A percentile compares a stretch with the other conserved stretches of the same genome.
Conservation (phyloP, 2,797 vertebrate species). For the Pelochelys cantorii region DNA sequence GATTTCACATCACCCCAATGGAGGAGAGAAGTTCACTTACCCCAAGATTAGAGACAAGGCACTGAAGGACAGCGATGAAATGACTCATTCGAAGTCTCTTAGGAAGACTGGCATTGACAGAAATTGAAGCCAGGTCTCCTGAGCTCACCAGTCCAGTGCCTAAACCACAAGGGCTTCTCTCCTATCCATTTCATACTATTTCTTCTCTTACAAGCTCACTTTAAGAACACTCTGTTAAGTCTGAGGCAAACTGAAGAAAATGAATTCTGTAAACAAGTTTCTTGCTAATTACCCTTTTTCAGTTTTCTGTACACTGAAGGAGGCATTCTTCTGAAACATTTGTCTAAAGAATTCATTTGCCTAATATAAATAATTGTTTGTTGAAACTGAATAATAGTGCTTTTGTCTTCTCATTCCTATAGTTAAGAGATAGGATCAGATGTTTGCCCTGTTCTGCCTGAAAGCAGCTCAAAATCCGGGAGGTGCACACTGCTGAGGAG, state of each 20-base stretch:
- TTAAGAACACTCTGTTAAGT: conserved; percentile 4
- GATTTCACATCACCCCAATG: too few relatives aligned
- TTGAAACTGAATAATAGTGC: not conserved
- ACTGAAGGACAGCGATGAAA: too few relatives aligned
- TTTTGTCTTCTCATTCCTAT: not conserved
- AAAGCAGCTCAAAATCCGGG: fast-evolving
- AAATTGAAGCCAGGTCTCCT: not conserved
- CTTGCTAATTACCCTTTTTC: not conserved
- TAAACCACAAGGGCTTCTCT: not conserved
- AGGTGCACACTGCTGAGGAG: not conserved
- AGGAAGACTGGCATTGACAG: too few relatives aligned
- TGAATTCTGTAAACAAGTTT: not conserved
- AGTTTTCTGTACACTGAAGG: not conserved
- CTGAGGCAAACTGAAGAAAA: not conserved
- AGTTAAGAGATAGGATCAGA: not conserved
- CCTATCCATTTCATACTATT: not conserved
- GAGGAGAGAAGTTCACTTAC: too few relatives aligned
- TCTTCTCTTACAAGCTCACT: not conserved
- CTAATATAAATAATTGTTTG: not conserved
- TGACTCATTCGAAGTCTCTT: too few relatives aligned
- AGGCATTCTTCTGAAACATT: not conserved
- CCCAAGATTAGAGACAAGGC: too few relatives aligned
- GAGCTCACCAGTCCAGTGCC: not conserved
- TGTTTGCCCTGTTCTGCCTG: not conserved
- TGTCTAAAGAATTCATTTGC: not conserved